Evolutionary conservation across 2,113 vertebrate species (phyloP), one percentile per base, ranked within the genome.

Genomic region (Phainopepla nitens): DNA sequence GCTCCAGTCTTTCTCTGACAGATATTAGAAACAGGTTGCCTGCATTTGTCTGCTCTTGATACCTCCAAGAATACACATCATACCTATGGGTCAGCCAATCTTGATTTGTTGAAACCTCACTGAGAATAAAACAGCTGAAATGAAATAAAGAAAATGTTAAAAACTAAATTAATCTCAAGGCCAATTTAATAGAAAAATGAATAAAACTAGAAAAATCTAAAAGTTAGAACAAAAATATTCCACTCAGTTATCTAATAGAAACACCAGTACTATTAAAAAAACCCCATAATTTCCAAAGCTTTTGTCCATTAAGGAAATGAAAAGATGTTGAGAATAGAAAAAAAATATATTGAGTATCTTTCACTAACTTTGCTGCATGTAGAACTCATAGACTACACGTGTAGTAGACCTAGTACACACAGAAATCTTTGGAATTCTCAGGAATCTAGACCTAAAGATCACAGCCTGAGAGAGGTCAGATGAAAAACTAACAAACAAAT

Each of bases 371-470:
- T 53, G 28, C 8, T 36, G 42, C 45, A 82, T 47, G 58, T 82
- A 39, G 3, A 25, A 44, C 3, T 56, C 25, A 41, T 49, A 9
- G 6, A 36, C 12, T n/a, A 35, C 8, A 54, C 4, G 23, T 7
- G 2, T 15, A 20, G 5, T 14, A 56, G 11, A 42, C 3, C 19
- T 45, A 31, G 2, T 7, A 44, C n/a, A 36, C 6, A 10, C 6
- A 15, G 15, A 68, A 68, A 82, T 5, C 2, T 36, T 49, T 72
- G 36, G 20, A 47, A 85, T 23, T n/a, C 6, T 57, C 14, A 62
- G 25, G 19, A 54, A 54, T 56, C 33, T 56, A 35, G 29, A 68
- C 11, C 8, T 80, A 72, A 83, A 71, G 5, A 58, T 10, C 6
- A 14, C 6, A 54, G 28, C 7, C 65, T 82, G n/a, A 29, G 16